phyloP scores from a whole-genome alignment of 2,888 invertebrate genomes.

The Cactoblastis cactorum region DNA sequence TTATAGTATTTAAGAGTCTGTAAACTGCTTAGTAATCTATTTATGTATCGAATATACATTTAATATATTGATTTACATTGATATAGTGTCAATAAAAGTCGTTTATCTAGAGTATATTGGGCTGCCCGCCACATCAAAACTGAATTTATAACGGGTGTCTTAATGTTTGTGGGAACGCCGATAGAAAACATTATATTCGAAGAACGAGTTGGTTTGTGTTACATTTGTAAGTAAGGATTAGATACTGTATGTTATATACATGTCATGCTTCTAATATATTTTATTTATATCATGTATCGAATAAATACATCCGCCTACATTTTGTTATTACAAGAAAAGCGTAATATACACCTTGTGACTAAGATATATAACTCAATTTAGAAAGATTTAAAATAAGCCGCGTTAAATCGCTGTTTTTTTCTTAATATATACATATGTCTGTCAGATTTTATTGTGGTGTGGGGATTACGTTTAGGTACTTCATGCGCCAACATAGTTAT shows the following conservation, averaged over 20 bases:
- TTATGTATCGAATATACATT: neutral
- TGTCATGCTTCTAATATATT: conserved; percentile 2
- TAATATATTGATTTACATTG: conserved; percentile 2
- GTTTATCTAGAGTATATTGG: neutral
- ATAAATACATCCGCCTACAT: conserved; percentile 11
- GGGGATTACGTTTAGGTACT: conserved; percentile 24
- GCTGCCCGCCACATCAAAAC: neutral
- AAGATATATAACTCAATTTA: neutral
- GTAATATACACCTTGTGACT: neutral
- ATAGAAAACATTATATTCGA: neutral
- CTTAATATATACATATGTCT: conserved; percentile 16
- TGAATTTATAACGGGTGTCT: neutral
- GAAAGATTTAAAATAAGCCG: neutral
- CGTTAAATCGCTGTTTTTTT: conserved; percentile 6
- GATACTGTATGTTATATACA: conserved; percentile 4
- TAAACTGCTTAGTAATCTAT: neutral
- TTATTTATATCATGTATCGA: conserved; percentile 8
- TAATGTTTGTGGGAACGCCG: neutral
- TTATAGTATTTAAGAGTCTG: neutral
- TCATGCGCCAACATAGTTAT: conserved; percentile 12
- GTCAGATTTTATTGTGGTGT: conserved; percentile 28
- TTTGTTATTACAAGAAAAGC: neutral
- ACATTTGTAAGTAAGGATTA: conserved; percentile 7
- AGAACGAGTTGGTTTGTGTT: conserved; percentile 2
- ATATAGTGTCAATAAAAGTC: neutral